Conservation (phyloP, 2,888 invertebrate species). For the Eupithecia centaureata region DNA sequence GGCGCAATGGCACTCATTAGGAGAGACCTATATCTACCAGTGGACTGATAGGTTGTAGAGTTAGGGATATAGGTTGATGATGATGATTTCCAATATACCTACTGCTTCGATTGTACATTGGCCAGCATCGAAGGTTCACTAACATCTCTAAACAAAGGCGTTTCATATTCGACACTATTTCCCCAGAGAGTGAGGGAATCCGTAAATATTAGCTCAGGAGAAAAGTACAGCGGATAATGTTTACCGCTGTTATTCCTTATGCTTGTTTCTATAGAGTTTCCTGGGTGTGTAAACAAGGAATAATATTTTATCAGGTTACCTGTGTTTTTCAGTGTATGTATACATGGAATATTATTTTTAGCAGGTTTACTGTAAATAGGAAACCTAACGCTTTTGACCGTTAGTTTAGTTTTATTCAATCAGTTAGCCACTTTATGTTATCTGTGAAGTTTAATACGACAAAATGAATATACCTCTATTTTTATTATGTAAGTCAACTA, state of each 20-base stretch:
- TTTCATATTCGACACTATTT: conserved; percentile 65
- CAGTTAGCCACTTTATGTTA: too few relatives aligned
- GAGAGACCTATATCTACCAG: too few relatives aligned
- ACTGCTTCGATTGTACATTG: conserved; percentile 13
- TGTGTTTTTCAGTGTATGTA: background rate
- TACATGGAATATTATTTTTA: background rate
- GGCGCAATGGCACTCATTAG: too few relatives aligned
- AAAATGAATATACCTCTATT: too few relatives aligned
- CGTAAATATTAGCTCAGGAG: conserved; percentile 56
- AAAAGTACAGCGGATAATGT: conserved; percentile 39
- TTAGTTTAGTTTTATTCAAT: too few relatives aligned
- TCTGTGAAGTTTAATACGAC: too few relatives aligned
- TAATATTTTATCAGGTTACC: background rate
- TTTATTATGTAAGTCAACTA: too few relatives aligned
- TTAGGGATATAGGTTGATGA: too few relatives aligned
- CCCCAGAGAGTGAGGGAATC: conserved; percentile 52
- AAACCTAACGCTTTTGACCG: too few relatives aligned
- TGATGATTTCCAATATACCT: too few relatives aligned
- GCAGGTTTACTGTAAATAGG: background rate
- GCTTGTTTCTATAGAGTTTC: conserved; percentile 19
- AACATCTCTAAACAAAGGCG: conserved; percentile 44
- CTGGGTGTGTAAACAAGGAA: background rate
- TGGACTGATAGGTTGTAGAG: too few relatives aligned
- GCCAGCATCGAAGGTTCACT: conserved; percentile 16
- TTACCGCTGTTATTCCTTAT: conserved; percentile 45